Evolutionary conservation across 1,140 invertebrate species (phyloP), one percentile per base, ranked within the genome.

Genomic region (Araneus ventricosus): DNA sequence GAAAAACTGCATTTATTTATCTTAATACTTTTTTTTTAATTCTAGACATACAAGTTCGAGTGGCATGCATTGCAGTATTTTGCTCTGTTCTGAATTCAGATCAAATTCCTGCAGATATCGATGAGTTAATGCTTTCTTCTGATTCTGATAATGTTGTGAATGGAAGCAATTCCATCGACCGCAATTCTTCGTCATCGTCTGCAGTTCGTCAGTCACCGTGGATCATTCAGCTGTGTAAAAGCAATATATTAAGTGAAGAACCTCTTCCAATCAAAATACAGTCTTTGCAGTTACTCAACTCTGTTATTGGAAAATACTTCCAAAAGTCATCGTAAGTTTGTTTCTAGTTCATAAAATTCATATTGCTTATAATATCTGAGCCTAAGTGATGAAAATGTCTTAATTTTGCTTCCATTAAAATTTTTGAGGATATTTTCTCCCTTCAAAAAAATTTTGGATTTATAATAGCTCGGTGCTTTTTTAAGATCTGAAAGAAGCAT

Each of bases 1-100:
- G 27, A 30, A 67, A 67, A 67, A 61, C 0, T 34, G 4, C 5
- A 61, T 30, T 37, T 30, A 27, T 30, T 37, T 27, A 27, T 59
- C 4, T n/a, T n/a, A n/a, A n/a, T n/a, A n/a, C n/a, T 57, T 24
- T 75, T n/a, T n/a, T 67, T 20, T 59, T 52, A 41, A 34, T 80
- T 52, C 0, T 94, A 97, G 97, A 97, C 96, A 96, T 96, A 5
- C 97, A 97, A 80, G 96, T 98, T 61, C 96, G 97, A 95, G 97
- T 98, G 10, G 97, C 97, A 1, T 97, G 97, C 2, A 94, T 98
- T 84, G 96, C 97, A 57, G 97, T 97, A 79, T 96, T 98, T 94
- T 97, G 97, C 61, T 97, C 97, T 93, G 95, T 98, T 67, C 95
- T 97, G 39, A 96, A 96, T 63, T 95, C 96, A 34, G 97, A 97